Conservation (phyloP, 2,113 vertebrate species). For the Bambusicola thoracicus region DNA sequence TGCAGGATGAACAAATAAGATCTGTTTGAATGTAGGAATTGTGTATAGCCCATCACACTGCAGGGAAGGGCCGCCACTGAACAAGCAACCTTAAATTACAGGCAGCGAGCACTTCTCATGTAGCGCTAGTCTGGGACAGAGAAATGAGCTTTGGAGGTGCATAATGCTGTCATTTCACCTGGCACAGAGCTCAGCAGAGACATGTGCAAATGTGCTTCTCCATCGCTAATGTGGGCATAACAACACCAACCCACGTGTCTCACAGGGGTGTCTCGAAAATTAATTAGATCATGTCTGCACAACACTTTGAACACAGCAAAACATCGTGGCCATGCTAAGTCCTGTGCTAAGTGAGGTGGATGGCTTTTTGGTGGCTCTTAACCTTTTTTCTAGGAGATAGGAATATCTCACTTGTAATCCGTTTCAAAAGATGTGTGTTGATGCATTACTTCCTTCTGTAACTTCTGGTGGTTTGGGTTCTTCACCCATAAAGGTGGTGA, state of each 20-base stretch:
- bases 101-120: background rate
- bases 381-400: background rate
- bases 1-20: background rate
- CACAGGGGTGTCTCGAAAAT: constrained; percentile 34
- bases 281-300: constrained; percentile 58
- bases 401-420: background rate
- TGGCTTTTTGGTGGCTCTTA: background rate
- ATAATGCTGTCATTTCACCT: constrained; percentile 36
- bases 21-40: background rate
- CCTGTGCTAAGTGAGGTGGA: background rate
- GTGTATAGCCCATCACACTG: constrained; percentile 11
- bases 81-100: constrained; percentile 18
- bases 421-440: background rate
- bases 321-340: background rate
- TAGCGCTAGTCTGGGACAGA: background rate
- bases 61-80: background rate
- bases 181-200: constrained; percentile 46
- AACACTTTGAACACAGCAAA: constrained; percentile 14
- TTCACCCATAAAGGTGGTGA: background rate
- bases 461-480: background rate
- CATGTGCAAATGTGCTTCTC: constrained; percentile 54
- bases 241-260: constrained; percentile 52
- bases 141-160: constrained; percentile 19
- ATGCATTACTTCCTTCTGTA: background rate
- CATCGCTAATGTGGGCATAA: constrained; percentile 5